Evolutionary conservation across 2,888 invertebrate genomes (phyloP), one percentile per base, ranked within the genome.

Genomic region (Drosophila parthenogenetica): DNA sequence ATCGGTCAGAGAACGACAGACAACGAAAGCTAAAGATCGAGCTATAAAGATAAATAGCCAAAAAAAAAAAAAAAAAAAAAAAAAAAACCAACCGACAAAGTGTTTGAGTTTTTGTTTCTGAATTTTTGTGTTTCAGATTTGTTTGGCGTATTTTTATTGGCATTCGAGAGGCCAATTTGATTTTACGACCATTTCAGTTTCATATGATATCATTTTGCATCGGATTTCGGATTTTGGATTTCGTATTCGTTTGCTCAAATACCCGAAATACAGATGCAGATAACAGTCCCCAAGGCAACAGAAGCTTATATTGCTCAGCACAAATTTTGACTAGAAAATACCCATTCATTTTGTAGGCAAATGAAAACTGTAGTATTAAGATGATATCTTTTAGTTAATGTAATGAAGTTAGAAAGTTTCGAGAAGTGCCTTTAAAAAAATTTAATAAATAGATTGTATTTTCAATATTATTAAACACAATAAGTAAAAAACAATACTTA

Each of bases 121-220:
- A 29, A 29, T 29, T 29, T 54, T 43, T 43, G 42, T 42, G 62
- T 49, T 69, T 67, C 60, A 70, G 75, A 77, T 77, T 79, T 79
- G 74, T 69, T 57, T 69, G 66, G 61, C 59, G 80, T 63, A 85
- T 81, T 86, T 86, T 81, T 83, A 82, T 82, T 86, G 81, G 83
- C 67, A 84, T 77, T 70, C 73, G 73, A 66, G 64, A 67, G 67
- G 49, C 69, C 73, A 76, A 82, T 82, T 85, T 80, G 83, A 82
- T 82, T 86, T 86, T 76, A 82, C 68, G 83, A 83, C 68, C 73
- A 75, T 69, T 80, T 69, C 73, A 58, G 63, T 73, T 29, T 75
- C 63, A 68, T 75, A 65, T 68, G 82, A 69, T 78, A 79, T 79
- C 76, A 73, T 71, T 82, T 75, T 68, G 78, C 69, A 82, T 77